Conservation (phyloP, 2,797 vertebrate genomes). For the Phaenicophaeus curvirostris region DNA sequence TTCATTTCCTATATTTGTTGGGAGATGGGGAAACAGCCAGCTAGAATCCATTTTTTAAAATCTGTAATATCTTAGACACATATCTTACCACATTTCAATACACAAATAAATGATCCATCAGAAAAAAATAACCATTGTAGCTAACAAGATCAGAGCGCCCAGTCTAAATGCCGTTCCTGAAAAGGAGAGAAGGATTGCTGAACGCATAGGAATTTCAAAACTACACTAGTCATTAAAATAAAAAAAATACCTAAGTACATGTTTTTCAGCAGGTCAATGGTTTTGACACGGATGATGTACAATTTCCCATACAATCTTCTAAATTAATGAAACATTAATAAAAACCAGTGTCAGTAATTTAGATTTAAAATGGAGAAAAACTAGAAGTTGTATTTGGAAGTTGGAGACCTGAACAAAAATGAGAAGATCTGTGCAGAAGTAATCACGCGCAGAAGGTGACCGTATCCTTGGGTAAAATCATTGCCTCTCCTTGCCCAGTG, state of each 20-base stretch:
- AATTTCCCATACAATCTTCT: not conserved
- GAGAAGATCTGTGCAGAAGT: not conserved
- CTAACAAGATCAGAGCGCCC: not conserved
- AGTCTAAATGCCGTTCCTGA: not conserved
- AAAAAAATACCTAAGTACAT: not conserved
- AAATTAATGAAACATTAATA: not conserved
- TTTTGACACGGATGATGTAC: not conserved
- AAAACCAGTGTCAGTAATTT: not conserved
- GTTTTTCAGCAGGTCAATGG: not conserved
- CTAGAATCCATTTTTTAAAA: not conserved
- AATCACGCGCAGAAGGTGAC: slow-evolving; percentile 2
- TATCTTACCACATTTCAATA: not conserved
- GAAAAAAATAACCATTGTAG: not conserved
- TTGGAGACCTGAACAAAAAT: slow-evolving; percentile 37
- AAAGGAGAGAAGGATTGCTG: not conserved
- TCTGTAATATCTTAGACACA: not conserved
- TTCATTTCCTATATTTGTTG: not conserved
- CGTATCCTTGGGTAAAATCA: slow-evolving; percentile 25
- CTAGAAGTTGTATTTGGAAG: not conserved
- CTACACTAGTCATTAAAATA: not conserved
- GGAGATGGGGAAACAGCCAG: not conserved
- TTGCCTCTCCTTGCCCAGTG: not conserved
- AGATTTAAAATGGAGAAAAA: not conserved
- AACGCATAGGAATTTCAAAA: not conserved
- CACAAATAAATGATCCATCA: not conserved